Evolutionary conservation across 2,113 vertebrate species (phyloP).

Genomic region (Fregetta grallaria): DNA sequence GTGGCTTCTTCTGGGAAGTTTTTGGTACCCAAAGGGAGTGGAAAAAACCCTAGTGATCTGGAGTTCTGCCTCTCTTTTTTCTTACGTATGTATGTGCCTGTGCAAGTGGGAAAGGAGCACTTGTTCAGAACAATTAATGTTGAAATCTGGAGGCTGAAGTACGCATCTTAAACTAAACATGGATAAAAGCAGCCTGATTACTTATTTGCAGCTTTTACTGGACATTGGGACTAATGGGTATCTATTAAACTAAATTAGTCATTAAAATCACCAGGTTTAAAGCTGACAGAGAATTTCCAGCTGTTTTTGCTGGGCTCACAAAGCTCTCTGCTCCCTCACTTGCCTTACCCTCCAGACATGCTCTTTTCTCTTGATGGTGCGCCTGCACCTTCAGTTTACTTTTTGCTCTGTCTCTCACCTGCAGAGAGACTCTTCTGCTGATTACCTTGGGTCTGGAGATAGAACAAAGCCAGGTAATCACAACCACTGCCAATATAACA

Average conservation of each 20-base stretch:
- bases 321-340: not conserved
- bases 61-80: not conserved
- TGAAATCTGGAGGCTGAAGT: not conserved
- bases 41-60: not conserved
- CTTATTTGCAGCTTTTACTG: not conserved
- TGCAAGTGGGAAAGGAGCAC: not conserved
- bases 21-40: not conserved
- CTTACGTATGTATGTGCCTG: not conserved
- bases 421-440: not conserved
- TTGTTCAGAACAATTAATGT: fast-evolving
- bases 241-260: not conserved
- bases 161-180: not conserved
- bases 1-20: not conserved
- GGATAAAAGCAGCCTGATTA: not conserved
- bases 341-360: not conserved
- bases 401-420: not conserved
- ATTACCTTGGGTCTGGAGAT: not conserved
- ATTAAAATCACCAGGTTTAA: not conserved
- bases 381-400: not conserved
- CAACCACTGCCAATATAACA: not conserved
- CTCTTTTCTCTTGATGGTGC: not conserved
- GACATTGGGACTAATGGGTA: not conserved
- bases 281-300: not conserved
- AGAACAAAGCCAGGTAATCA: not conserved
- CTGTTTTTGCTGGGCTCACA: not conserved